Evolutionary conservation across 2,888 invertebrate genomes (phyloP).

Genomic region (Morinoia aosen): DNA sequence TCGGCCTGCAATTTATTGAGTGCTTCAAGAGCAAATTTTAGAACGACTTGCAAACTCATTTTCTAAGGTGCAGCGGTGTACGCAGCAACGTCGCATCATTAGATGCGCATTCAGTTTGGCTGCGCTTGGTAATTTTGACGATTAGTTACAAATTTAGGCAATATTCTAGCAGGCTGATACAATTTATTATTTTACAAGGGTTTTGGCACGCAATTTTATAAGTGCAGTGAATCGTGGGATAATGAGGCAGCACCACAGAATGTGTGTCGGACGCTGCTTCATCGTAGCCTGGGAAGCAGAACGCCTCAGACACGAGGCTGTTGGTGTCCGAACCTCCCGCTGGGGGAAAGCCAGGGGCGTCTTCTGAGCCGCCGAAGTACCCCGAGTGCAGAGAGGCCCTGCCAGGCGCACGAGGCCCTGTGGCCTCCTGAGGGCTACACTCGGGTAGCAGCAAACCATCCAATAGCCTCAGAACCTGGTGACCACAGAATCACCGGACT

Average conservation of each 20-base stretch:
- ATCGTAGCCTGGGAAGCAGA: constrained; percentile 39
- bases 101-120: neutral
- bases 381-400: constrained; percentile 16
- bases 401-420: neutral
- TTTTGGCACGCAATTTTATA: neutral
- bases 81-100: neutral
- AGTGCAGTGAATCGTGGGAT: neutral
- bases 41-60: neutral
- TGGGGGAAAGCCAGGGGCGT: neutral
- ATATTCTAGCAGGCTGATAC: neutral
- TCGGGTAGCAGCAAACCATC: constrained; percentile 63
- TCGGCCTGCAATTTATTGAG: neutral
- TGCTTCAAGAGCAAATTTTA: neutral
- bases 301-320: constrained; percentile 42
- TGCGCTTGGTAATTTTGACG: neutral
- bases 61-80: neutral
- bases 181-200: neutral
- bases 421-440: constrained; percentile 55
- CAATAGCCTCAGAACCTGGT: constrained; percentile 64
- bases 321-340: constrained; percentile 16
- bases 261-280: constrained; percentile 16
- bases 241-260: constrained; percentile 13
- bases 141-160: neutral
- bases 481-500: neutral
- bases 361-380: constrained; percentile 19